phyloP scores from a whole-genome alignment of 2,797 vertebrate species.

The Labroides dimidiatus region DNA sequence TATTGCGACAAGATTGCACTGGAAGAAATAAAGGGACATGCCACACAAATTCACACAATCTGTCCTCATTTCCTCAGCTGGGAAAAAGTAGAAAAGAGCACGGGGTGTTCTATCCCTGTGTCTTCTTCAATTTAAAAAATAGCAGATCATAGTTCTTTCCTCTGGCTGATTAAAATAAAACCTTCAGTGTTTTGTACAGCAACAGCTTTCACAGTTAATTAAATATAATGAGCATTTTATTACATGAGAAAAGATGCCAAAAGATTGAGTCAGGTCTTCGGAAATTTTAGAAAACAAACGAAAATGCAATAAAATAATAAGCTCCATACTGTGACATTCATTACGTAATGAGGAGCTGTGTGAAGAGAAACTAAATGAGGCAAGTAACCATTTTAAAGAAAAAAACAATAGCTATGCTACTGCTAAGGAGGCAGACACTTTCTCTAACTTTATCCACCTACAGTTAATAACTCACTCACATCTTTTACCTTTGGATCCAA shows the following conservation, averaged over 20 bases:
- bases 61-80: conserved; percentile 65
- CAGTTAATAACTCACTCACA: neutral
- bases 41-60: conserved; percentile 69
- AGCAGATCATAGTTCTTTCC: conserved; percentile 33
- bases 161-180: conserved; percentile 28
- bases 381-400: too few species aligned
- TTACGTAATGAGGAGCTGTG: neutral
- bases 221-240: conserved; percentile 15
- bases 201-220: conserved; percentile 26
- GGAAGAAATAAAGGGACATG: conserved; percentile 64
- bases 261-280: neutral
- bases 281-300: conserved; percentile 18
- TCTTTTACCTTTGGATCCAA: neutral
- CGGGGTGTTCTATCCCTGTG: conserved; percentile 29
- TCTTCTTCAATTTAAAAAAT: conserved; percentile 42
- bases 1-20: conserved; percentile 55
- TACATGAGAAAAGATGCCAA: conserved; percentile 8
- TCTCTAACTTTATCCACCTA: neutral
- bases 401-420: neutral
- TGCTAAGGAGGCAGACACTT: neutral
- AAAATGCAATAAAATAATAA: conserved; percentile 1
- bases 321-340: neutral
- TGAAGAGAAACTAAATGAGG: too few species aligned
- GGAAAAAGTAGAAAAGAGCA: conserved; percentile 36
- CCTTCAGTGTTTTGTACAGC: conserved; percentile 18